Conservation (phyloP, 1,140 invertebrate genomes). For the Calosoma granatense region DNA sequence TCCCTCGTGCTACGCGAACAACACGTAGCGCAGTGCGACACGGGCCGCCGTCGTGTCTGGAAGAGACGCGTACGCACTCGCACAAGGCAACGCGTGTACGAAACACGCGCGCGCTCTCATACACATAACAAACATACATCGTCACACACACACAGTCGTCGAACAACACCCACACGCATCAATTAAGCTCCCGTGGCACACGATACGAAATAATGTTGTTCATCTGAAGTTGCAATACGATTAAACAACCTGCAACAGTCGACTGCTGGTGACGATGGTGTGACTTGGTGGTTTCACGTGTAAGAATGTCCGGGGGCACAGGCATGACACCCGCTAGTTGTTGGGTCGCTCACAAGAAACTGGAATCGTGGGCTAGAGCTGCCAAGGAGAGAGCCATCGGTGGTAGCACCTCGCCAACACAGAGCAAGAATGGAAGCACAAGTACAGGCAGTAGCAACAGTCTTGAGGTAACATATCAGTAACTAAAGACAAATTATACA, state of each 20-base stretch:
- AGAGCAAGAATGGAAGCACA: conserved; percentile 14
- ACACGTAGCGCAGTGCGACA: conserved; percentile 14
- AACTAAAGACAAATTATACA: too few species aligned
- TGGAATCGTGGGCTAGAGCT: conserved; percentile 59
- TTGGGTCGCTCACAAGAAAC: conserved; percentile 57
- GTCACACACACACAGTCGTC: too few species aligned
- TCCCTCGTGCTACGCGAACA: neutral
- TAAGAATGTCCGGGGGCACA: conserved; percentile 19
- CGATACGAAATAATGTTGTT: neutral
- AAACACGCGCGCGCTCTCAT: conserved; percentile 52
- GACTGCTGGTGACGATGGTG: too few species aligned
- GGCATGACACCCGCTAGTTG: conserved; percentile 54
- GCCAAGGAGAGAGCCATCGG: conserved; percentile 52
- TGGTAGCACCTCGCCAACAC: conserved; percentile 18
- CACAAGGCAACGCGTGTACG: conserved; percentile 35
- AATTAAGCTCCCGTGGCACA: too few species aligned
- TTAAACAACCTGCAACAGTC: neutral
- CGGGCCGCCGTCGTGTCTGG: neutral
- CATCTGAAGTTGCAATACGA: neutral
- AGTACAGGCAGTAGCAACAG: conserved; percentile 21
- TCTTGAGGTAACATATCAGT: neutral
- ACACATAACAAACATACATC: too few species aligned
- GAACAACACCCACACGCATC: too few species aligned
- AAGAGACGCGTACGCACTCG: neutral
- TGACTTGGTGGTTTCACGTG: neutral